Percentiles rank a stretch among this genome's conserved stretches.
phyloP scores from a whole-genome alignment of 2,113 vertebrate genomes.

The Ophthalmolycus amberensis region DNA sequence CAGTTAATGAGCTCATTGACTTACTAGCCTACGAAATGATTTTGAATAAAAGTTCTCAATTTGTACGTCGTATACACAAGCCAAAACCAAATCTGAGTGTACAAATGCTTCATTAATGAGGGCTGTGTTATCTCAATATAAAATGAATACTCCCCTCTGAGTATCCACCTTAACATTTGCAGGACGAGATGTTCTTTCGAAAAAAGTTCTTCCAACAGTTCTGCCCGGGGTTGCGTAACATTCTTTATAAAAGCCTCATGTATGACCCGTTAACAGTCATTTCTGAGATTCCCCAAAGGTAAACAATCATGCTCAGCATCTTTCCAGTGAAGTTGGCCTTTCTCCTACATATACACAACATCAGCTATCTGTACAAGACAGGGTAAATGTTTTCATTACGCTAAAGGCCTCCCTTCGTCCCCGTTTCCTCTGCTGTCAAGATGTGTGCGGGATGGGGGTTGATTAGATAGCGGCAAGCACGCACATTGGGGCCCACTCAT shows the following conservation, averaged over 20 bases:
- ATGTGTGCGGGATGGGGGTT: conserved; percentile 44
- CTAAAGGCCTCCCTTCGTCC: conserved; percentile 68
- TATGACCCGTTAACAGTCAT: conserved; percentile 50
- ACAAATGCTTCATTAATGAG: not conserved
- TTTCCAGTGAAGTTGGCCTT: conserved; percentile 57
- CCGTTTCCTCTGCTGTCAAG: conserved; percentile 83
- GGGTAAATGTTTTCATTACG: conserved; percentile 77
- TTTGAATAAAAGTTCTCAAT: too few species aligned
- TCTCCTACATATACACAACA: conserved; percentile 69
- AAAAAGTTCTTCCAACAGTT: not conserved
- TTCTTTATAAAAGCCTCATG: conserved; percentile 23
- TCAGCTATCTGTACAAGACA: conserved; percentile 61
- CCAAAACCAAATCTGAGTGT: not conserved
- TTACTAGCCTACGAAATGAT: too few species aligned
- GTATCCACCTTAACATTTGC: not conserved
- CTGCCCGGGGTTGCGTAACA: not conserved
- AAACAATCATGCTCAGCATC: conserved; percentile 47
- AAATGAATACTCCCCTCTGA: not conserved
- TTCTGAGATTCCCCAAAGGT: conserved; percentile 33
- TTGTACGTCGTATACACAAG: not conserved
- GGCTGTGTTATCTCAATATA: not conserved
- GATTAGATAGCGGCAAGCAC: conserved; percentile 81
- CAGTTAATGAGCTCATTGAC: too few species aligned
- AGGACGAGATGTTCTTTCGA: not conserved
- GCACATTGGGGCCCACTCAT: conserved; percentile 81